phyloP scores from a whole-genome alignment of 2,888 invertebrate species.

The Carpatolechia fugitivella region DNA sequence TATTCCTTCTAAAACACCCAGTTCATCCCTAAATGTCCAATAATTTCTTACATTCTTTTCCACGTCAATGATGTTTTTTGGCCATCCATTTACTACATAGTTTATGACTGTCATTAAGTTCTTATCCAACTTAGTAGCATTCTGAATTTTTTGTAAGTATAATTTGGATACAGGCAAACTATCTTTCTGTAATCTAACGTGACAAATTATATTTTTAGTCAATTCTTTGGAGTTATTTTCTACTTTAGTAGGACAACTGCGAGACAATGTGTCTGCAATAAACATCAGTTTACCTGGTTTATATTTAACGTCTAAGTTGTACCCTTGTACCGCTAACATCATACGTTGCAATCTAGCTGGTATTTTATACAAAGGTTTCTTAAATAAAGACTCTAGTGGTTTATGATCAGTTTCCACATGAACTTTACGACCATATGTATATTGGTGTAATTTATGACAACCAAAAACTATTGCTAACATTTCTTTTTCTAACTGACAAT shows the following conservation, averaged over 20 bases:
- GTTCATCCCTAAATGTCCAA: slow-evolving; percentile 16
- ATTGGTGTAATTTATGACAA: slow-evolving; percentile 26
- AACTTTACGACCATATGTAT: slow-evolving; percentile 14
- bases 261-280: slow-evolving; percentile 21
- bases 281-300: slow-evolving; percentile 14
- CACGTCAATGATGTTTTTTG: not conserved
- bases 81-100: too few species aligned
- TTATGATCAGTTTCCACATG: slow-evolving; percentile 23
- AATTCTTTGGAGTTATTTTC: too few species aligned
- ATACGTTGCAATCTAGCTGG: slow-evolving; percentile 22
- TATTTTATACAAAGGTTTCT: slow-evolving; percentile 16
- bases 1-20: slow-evolving; percentile 12
- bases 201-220: too few species aligned
- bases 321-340: slow-evolving; percentile 19
- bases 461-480: slow-evolving; percentile 31
- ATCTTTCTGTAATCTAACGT: too few species aligned
- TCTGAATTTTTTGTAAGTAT: too few species aligned
- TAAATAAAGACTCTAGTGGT: slow-evolving; percentile 20
- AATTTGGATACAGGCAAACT: too few species aligned
- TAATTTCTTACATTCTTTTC: not conserved
- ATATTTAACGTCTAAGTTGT: slow-evolving; percentile 17
- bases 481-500: slow-evolving; percentile 34
- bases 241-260: too few species aligned
- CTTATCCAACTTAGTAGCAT: too few species aligned
- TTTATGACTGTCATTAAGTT: too few species aligned